phyloP scores from a whole-genome alignment of 2,888 invertebrate species.

The Aromia moschata region DNA sequence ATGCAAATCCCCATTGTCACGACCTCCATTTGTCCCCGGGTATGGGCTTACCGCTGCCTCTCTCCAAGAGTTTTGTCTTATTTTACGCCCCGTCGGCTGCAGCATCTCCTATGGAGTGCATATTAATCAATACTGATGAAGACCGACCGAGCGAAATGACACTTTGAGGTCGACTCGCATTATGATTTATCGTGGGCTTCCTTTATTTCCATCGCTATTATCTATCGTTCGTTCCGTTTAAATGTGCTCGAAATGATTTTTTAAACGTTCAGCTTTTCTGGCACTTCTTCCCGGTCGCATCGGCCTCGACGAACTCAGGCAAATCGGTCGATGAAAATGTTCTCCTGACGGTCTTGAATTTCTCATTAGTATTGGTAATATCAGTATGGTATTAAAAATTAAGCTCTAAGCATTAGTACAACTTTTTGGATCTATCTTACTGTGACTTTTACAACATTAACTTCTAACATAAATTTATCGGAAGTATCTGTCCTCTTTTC shows the following conservation, averaged over 20 bases:
- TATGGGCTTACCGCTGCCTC: conserved; percentile 41
- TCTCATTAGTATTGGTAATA: no score
- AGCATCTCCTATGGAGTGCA: conserved; percentile 49
- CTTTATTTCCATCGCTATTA: conserved; percentile 33
- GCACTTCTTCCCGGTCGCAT: neutral
- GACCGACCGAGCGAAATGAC: conserved; percentile 49
- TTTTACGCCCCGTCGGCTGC: conserved; percentile 56
- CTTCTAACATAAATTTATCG: no score
- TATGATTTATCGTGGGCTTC: conserved; percentile 45
- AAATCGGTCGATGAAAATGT: no score
- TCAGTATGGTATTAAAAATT: no score
- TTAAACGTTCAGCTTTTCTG: neutral
- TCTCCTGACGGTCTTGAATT: no score
- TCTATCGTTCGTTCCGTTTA: conserved; percentile 38
- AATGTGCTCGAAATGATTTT: conserved; percentile 29
- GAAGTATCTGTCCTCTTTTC: no score
- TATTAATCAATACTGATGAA: conserved; percentile 57
- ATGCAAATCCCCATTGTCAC: conserved; percentile 57
- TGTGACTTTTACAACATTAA: no score
- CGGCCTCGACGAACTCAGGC: no score
- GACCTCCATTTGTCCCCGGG: conserved; percentile 54
- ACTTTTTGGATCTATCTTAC: no score
- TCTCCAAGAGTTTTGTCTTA: conserved; percentile 51
- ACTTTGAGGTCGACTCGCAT: conserved; percentile 48
- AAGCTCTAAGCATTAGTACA: no score